Conservation (phyloP, 1,140 invertebrate genomes). For the Anthonomus grandis region DNA sequence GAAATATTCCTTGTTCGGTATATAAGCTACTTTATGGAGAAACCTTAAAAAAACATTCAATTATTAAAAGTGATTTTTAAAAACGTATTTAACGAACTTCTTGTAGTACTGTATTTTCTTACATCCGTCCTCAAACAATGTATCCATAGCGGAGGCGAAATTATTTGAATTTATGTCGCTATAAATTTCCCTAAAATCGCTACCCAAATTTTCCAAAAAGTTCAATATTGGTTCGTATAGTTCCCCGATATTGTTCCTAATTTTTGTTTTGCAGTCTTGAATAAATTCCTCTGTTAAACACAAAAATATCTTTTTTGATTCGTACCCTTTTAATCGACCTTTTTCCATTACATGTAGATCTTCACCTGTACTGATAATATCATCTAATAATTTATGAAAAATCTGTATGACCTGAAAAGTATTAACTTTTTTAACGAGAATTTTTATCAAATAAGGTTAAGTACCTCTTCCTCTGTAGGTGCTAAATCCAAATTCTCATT, state of each 20-base stretch:
- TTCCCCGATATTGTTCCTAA: slow-evolving; percentile 25
- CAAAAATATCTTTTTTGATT: slow-evolving; percentile 26
- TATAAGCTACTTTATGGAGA: slow-evolving; percentile 29
- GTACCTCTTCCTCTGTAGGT: slow-evolving; percentile 24
- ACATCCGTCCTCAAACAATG: slow-evolving; percentile 35
- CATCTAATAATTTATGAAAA: slow-evolving; percentile 28
- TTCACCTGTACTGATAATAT: slow-evolving; percentile 22
- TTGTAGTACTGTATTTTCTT: slow-evolving; percentile 32
- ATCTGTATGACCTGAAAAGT: slow-evolving; percentile 16
- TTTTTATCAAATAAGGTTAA: background rate
- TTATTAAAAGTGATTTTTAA: background rate
- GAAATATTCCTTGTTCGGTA: slow-evolving; percentile 35
- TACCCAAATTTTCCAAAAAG: slow-evolving; percentile 27
- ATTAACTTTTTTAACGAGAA: background rate
- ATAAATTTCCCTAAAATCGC: slow-evolving; percentile 28
- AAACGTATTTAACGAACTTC: too few relatives aligned
- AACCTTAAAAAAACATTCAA: slow-evolving; percentile 14
- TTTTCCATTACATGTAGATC: slow-evolving; percentile 28
- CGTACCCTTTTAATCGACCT: slow-evolving; percentile 31
- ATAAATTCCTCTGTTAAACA: slow-evolving; percentile 38
- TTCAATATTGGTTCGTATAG: slow-evolving; percentile 29
- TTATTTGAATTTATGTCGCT: slow-evolving; percentile 22
- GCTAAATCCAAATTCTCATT: slow-evolving; percentile 18
- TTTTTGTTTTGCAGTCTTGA: slow-evolving; percentile 19
- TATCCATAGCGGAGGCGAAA: slow-evolving; percentile 21